These are phyloP conservation scores for Urocynchramus pylzowi DNA, from an alignment of 2,113 vertebrate genomes.

Conservation along the genomic window DNA sequence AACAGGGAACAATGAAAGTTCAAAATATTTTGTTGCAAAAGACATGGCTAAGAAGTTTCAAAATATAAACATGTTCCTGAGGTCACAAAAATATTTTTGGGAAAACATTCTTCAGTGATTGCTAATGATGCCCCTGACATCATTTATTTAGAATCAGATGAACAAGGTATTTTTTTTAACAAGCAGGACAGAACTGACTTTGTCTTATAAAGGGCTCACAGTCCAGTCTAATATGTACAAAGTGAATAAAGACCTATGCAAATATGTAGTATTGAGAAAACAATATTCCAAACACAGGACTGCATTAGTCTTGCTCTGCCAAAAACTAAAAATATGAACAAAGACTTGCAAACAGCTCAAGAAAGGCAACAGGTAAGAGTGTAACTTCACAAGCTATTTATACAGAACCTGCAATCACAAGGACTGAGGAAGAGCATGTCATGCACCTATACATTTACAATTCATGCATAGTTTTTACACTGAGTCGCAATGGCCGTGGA, in stretches of 20 bases:
- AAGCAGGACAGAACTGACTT: background rate
- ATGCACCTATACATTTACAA: background rate
- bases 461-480: background rate
- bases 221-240: background rate
- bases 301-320: background rate
- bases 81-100: slow-evolving; percentile 40
- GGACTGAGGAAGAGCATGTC: background rate
- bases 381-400: background rate
- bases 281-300: background rate
- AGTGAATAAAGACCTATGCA: background rate
- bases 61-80: slow-evolving; percentile 8
- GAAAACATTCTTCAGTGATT: slow-evolving; percentile 39
- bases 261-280: background rate
- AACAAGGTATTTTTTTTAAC: slow-evolving; percentile 31
- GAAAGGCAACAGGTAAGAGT: background rate
- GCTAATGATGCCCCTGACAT: background rate
- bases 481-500: background rate
- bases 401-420: background rate
- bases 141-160: slow-evolving; percentile 20
- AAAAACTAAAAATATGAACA: background rate
- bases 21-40: slow-evolving; percentile 22
- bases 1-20: background rate
- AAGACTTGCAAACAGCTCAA: background rate
- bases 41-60: slow-evolving; percentile 5
- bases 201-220: background rate